Base-by-base conservation (phyloP, 2,113 vertebrate genomes). In the Ammospiza caudacuta region DNA sequence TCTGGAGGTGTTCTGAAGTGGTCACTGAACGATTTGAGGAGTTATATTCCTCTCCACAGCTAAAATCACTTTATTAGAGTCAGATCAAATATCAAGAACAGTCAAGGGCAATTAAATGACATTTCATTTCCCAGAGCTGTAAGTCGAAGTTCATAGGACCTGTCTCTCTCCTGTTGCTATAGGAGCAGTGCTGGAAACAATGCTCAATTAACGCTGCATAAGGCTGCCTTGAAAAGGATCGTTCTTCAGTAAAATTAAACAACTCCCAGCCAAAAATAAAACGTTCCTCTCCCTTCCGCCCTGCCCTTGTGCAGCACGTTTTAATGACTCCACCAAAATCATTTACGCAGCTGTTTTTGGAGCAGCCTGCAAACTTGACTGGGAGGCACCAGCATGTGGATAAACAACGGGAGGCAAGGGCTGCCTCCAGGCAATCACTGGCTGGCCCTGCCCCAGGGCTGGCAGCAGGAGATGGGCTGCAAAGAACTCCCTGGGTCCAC, bases 41-140 rank as follows among this genome's bases (percentile, higher is more conserved):
- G 28, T 54, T 55, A 21, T 49, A 54, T 80, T 95, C 37, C 92
- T 66, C 49, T 76, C 69, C 69, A 66, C 64, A 89, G 86, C 66
- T 96, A 88, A 82, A 86, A 92, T 37, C 83, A 76, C 68, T 96
- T 61, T 75, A 88, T 33, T 83, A 86, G 78, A 76, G 35, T 31
- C 64, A 72, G 92, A 92, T 96, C 94, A 92, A 93, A 76, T 96
- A 92, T 68, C 95, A 90, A 89, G 61, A 49, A 70, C 54, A 83
- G 59, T 74, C 68, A 68, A 82, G 58, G 66, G n/a, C 76, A 94
- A 96, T 95, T 79, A 95, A 96, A 89, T 51, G 83, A 78, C 62
- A 84, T 75, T 93, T 95, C 9, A 96, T 91, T 90, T 90, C 58
- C 83, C n/a, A 54, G 63, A 87, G 46, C 69, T 70, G 13, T 25